A percentile compares a stretch with the other conserved stretches of the same genome.
phyloP scores from a whole-genome alignment of 2,888 invertebrate genomes.

The Criorhina ranunculi region DNA sequence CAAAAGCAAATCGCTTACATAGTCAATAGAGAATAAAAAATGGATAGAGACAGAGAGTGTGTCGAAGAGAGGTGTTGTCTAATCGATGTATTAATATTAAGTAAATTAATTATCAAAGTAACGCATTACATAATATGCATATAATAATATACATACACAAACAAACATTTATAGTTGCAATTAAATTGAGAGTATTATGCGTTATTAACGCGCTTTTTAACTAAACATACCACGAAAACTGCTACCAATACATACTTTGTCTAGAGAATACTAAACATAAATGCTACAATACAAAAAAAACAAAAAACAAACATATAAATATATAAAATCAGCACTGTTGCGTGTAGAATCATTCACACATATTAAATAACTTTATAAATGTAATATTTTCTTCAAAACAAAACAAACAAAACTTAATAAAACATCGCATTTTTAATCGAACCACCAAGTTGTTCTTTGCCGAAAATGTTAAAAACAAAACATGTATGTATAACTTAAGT shows the following conservation, averaged over 20 bases:
- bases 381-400: conserved; percentile 33
- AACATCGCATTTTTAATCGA: conserved; percentile 28
- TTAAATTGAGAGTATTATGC: conserved; percentile 39
- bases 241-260: conserved; percentile 21
- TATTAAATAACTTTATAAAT: conserved; percentile 13
- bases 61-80: conserved; percentile 9
- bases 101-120: conserved; percentile 60
- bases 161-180: conserved; percentile 26
- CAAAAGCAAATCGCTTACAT: conserved; percentile 87
- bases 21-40: conserved; percentile 77
- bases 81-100: conserved; percentile 55
- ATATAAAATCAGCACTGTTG: conserved; percentile 42
- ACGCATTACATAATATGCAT: conserved; percentile 40
- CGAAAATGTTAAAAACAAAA: background rate
- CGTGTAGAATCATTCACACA: conserved; percentile 41
- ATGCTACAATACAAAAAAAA: conserved; percentile 32
- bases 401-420: conserved; percentile 21
- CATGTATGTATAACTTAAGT: background rate
- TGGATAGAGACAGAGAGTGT: conserved; percentile 3
- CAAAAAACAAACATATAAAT: conserved; percentile 15
- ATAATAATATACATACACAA: conserved; percentile 34
- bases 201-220: conserved; percentile 8
- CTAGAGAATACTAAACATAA: conserved; percentile 12
- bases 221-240: conserved; percentile 9
- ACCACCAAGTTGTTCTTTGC: conserved; percentile 30